Base-by-base conservation (phyloP, 1,140 invertebrate genomes). In the Heliconius congener region DNA sequence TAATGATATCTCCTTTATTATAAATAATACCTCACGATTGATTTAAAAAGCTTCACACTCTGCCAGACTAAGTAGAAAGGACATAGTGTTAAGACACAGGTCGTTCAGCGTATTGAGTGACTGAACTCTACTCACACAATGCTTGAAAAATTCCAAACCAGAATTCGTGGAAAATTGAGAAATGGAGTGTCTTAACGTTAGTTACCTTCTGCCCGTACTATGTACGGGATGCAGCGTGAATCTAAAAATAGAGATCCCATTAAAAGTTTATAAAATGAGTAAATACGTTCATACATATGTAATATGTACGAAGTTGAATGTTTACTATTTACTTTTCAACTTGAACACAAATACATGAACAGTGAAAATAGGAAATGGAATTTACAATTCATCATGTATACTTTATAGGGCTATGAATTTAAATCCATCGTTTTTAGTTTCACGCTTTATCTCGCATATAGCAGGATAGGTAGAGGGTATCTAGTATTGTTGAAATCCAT, bases 271-370 rank as follows among this genome's bases (percentile, higher is more conserved):
- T 8, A 19, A 16, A 0, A 19, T 18, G 8, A 18, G 16, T 52
- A 52, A 18, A 52, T 52, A 52, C 18, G 42, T 46, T 11, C 42
- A 52, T 52, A 52, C 50, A 52, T 52, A 6, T 52, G 18, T 52
- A 52, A 60, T 60, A 60, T 60, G 55, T 60, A 23, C 8, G n/a
- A 60, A 60, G 55, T 23, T 60, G n/a, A 60, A 60, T 60, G 55
- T 60, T 60, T 3, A 60, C 55, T 60, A 23, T 60, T 60, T 60
- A 27, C 55, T 27, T 23, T 60, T 60, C 55, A 60, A 60, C 55
- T 60, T 19, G 8, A 60, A 60, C 55, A 60, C 55, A 60, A 60
- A 60, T 60, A 60, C n/a, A 27, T n/a, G 55, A 60, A 23, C 19
- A 60, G 55, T 60, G 55, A 60, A 60, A 60, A 60, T 60, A 3